A percentile compares a stretch with the other conserved stretches of the same genome.
These are phyloP conservation scores for Lepus europaeus DNA, from an alignment of 2,113 vertebrate species.

Conservation along the genomic window DNA sequence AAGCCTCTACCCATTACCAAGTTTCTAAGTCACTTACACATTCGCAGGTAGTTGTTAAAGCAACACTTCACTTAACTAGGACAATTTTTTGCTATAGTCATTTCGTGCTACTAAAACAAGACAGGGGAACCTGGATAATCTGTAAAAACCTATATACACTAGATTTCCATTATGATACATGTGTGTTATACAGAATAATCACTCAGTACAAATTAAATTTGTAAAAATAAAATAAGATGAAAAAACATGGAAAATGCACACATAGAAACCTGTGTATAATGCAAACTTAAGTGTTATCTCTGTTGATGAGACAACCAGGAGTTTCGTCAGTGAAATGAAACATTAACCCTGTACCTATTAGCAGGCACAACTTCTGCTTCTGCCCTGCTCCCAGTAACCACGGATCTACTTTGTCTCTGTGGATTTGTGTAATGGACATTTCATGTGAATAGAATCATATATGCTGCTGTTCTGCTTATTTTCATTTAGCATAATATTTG, in stretches of 20 bases:
- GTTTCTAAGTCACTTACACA: background rate
- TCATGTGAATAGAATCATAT: background rate
- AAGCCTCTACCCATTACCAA: background rate
- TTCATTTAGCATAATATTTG: background rate
- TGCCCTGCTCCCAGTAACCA: background rate
- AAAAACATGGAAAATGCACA: background rate
- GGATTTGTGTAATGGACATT: background rate
- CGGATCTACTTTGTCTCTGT: background rate
- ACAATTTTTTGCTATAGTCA: background rate
- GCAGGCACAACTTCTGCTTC: background rate
- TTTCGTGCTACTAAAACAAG: background rate
- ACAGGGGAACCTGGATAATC: background rate
- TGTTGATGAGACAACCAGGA: background rate
- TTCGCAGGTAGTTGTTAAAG: background rate
- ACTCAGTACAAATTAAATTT: background rate
- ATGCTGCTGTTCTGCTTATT: background rate
- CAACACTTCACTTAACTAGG: background rate
- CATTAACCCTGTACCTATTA: background rate
- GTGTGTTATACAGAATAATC: background rate
- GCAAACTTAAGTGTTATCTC: background rate
- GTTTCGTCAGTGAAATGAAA: background rate
- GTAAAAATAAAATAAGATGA: background rate
- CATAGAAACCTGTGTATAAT: background rate
- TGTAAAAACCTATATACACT: background rate
- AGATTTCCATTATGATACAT: background rate